These are phyloP conservation scores for Callyntrura guangdongensis DNA, from an alignment of 2,888 invertebrate genomes.

Conservation along the genomic window DNA sequence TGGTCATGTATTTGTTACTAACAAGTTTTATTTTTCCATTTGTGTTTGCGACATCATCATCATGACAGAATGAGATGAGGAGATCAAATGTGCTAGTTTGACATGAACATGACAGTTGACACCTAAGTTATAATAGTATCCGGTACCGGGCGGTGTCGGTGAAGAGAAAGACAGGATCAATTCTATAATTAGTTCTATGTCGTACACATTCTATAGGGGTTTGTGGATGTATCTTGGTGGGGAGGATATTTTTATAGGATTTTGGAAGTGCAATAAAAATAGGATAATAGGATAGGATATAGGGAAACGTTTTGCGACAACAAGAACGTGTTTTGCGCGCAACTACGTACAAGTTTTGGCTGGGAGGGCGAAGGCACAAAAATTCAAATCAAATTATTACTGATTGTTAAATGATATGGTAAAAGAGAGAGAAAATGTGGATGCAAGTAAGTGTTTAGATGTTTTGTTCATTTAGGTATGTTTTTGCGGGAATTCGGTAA, in stretches of 20 bases:
- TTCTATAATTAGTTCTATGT: neutral
- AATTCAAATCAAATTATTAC: too few species aligned
- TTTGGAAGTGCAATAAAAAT: neutral
- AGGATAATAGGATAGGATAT: too few species aligned
- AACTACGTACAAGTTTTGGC: too few species aligned
- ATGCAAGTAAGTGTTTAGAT: too few species aligned
- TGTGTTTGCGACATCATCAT: neutral
- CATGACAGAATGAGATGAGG: constrained; percentile 15
- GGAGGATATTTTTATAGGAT: neutral
- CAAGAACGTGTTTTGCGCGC: too few species aligned
- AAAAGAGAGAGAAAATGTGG: too few species aligned
- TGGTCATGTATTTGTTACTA: neutral
- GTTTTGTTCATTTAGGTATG: too few species aligned
- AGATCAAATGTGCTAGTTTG: constrained; percentile 14
- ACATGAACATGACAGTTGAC: constrained; percentile 60
- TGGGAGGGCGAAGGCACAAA: too few species aligned
- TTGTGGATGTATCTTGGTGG: neutral
- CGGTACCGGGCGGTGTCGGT: constrained; percentile 1
- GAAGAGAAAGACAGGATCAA: neutral
- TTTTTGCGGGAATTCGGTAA: too few species aligned
- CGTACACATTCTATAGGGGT: neutral
- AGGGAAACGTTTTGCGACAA: too few species aligned
- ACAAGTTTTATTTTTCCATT: neutral
- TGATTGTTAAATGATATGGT: too few species aligned
- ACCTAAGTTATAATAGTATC: constrained; percentile 31